Conservation (phyloP, 2,888 invertebrate genomes). For the Cheilosia pagana region DNA sequence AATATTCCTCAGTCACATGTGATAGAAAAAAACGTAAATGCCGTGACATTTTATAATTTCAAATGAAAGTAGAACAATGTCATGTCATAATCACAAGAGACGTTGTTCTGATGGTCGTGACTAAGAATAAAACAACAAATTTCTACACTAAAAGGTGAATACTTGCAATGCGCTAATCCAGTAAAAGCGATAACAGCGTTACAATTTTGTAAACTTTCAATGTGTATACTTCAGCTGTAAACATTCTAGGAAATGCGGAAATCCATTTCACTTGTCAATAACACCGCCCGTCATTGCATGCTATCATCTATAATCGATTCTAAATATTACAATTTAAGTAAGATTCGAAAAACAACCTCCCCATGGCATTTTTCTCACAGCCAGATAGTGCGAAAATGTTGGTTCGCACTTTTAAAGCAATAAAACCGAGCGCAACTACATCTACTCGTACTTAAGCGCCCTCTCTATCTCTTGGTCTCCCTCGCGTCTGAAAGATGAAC, state of each 20-base stretch:
- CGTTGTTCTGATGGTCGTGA: not conserved
- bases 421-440: slow-evolving; percentile 4
- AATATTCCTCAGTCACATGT: not conserved
- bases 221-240: not conserved
- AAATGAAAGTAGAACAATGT: not conserved
- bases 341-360: slow-evolving; percentile 40
- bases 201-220: not conserved
- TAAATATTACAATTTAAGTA: slow-evolving; percentile 66
- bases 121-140: not conserved
- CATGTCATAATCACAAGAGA: not conserved
- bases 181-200: not conserved
- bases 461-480: not conserved
- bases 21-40: not conserved
- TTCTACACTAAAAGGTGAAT: no score
- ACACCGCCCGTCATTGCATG: slow-evolving; percentile 46
- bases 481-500: slow-evolving; percentile 44
- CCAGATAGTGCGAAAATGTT: slow-evolving; percentile 41
- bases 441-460: slow-evolving; percentile 3
- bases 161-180: not conserved
- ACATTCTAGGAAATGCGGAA: slow-evolving; percentile 21
- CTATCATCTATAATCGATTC: slow-evolving; percentile 57
- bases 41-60: slow-evolving; percentile 1
- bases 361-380: not conserved
- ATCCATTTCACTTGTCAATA: slow-evolving; percentile 48
- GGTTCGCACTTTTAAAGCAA: slow-evolving; percentile 56